Conservation (phyloP, 2,797 vertebrate species). For the Xenopus petersii region DNA sequence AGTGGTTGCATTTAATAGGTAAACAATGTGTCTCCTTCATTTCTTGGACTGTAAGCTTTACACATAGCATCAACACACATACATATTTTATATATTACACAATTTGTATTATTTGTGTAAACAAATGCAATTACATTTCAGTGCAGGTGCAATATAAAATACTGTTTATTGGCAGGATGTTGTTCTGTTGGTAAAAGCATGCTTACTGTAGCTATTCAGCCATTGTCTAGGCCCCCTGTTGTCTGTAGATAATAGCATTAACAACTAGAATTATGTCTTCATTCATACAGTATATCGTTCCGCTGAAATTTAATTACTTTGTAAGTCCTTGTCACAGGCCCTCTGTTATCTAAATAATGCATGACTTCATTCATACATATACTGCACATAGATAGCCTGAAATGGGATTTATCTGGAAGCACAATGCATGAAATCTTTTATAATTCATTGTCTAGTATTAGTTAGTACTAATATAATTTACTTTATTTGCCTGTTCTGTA, state of each 20-base stretch:
- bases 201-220: neutral
- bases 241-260: constrained; percentile 16
- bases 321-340: neutral
- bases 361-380: neutral
- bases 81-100: too few relatives aligned
- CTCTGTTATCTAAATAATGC: neutral
- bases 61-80: too few relatives aligned
- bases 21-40: too few relatives aligned
- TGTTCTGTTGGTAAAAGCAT: neutral
- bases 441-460: neutral
- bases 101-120: too few relatives aligned
- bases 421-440: neutral
- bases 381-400: neutral
- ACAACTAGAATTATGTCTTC: neutral
- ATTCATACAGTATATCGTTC: neutral
- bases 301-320: neutral
- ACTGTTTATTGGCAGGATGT: neutral
- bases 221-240: neutral
- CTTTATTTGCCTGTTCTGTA: neutral
- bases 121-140: too few relatives aligned
- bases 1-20: too few relatives aligned
- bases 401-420: neutral
- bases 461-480: neutral
- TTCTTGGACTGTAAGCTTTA: too few relatives aligned
- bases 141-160: neutral